Evolutionary conservation across 2,113 vertebrate species (phyloP).

Genomic region (Gorsachius goisagi): DNA sequence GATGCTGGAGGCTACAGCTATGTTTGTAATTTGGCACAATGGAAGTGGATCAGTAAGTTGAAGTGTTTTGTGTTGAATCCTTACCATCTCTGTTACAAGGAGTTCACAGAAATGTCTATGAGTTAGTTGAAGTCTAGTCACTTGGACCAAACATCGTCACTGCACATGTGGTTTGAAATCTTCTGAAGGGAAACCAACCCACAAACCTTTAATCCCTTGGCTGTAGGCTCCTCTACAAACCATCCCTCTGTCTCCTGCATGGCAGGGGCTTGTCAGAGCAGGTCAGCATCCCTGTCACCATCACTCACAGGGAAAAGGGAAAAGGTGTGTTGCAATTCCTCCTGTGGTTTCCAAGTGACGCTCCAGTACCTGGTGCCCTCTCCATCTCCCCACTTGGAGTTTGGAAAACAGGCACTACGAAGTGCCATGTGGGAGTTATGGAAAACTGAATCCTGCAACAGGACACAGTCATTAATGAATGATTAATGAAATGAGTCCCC

Average conservation of each 20-base stretch:
- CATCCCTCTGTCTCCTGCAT: neutral
- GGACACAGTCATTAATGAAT: neutral
- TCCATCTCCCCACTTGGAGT: neutral
- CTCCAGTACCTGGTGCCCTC: neutral
- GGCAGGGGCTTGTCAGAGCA: neutral
- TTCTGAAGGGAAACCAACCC: neutral
- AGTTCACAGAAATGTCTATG: neutral
- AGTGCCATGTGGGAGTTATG: neutral
- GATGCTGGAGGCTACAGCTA: neutral
- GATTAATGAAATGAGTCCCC: neutral
- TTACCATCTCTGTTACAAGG: neutral
- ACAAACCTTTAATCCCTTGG: neutral
- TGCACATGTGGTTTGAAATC: neutral
- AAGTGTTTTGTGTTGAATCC: neutral
- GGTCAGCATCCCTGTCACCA: neutral
- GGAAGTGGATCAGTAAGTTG: neutral
- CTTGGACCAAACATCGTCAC: neutral
- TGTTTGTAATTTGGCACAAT: neutral
- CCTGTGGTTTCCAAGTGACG: neutral
- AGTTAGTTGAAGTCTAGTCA: neutral
- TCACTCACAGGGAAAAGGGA: neutral
- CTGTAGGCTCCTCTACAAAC: neutral
- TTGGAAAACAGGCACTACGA: neutral
- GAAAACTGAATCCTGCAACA: neutral
- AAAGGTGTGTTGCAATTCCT: neutral